These are phyloP conservation scores for Euplexia lucipara DNA, from an alignment of 2,888 invertebrate genomes.

Conservation along the genomic window DNA sequence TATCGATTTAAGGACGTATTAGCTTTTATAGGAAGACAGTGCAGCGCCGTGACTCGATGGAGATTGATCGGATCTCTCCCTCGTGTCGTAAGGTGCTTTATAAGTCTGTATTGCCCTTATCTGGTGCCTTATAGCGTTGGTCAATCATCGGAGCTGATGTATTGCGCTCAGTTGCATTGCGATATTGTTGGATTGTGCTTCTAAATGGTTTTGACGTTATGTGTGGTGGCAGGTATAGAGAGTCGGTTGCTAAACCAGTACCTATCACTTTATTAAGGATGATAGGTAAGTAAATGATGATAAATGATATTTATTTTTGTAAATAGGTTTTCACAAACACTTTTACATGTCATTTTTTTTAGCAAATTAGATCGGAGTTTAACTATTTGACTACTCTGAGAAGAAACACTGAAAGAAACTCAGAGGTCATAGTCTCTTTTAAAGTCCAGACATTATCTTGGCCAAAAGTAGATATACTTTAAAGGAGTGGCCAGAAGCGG, in stretches of 20 bases:
- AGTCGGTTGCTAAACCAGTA: background rate
- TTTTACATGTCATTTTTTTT: too few relatives aligned
- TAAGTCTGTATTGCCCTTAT: constrained; percentile 67
- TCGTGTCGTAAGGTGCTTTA: constrained; percentile 66
- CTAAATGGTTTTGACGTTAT: constrained; percentile 33
- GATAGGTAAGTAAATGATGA: background rate
- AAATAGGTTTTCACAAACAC: too few relatives aligned
- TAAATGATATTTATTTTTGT: too few relatives aligned
- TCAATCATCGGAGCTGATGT: constrained; percentile 63
- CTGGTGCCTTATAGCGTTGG: constrained; percentile 56
- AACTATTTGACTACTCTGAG: too few relatives aligned
- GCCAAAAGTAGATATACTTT: too few relatives aligned
- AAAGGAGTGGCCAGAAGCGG: too few relatives aligned
- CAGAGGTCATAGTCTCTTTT: too few relatives aligned
- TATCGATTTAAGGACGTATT: constrained; percentile 64
- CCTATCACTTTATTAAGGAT: background rate
- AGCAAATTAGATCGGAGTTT: too few relatives aligned
- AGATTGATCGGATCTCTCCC: constrained; percentile 65
- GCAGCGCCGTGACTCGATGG: constrained; percentile 62
- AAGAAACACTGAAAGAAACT: too few relatives aligned
- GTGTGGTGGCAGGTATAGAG: constrained; percentile 15
- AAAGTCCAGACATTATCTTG: too few relatives aligned
- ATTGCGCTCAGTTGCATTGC: constrained; percentile 44
- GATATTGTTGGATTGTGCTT: constrained; percentile 15
- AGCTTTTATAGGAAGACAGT: constrained; percentile 66